Evolutionary conservation across 2,888 invertebrate genomes (phyloP).

Genomic region (Clostera curtula): DNA sequence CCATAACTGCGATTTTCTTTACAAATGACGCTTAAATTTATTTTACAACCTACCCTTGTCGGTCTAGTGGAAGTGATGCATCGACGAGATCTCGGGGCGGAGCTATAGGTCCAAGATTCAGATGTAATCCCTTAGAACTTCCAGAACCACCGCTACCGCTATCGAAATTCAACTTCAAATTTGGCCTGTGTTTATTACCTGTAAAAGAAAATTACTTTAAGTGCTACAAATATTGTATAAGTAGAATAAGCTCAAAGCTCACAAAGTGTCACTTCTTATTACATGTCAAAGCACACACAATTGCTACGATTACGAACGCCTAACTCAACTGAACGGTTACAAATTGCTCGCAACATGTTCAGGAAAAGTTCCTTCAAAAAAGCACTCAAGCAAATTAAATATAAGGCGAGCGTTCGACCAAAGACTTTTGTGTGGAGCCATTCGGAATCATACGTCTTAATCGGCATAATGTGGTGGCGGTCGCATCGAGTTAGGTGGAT

Average conservation of each 20-base stretch:
- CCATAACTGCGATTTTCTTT: no score
- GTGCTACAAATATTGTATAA: slow-evolving; percentile 1
- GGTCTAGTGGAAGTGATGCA: slow-evolving; percentile 85
- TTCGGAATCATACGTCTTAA: slow-evolving; percentile 67
- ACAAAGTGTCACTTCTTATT: slow-evolving; percentile 25
- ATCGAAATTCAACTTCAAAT: slow-evolving; percentile 84
- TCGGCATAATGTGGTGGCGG: slow-evolving; percentile 64
- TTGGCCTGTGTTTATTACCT: slow-evolving; percentile 78
- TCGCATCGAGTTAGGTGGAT: slow-evolving; percentile 53
- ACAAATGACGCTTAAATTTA: not conserved
- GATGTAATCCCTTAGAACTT: slow-evolving; percentile 76
- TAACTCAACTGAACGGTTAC: slow-evolving; percentile 66
- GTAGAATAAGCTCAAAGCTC: no score
- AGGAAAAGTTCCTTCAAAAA: slow-evolving; percentile 62
- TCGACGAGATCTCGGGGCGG: slow-evolving; percentile 86
- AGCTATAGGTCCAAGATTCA: slow-evolving; percentile 80
- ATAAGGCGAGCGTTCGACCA: slow-evolving; percentile 54
- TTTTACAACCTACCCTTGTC: slow-evolving; percentile 82
- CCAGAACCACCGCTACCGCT: slow-evolving; percentile 63
- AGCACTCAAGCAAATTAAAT: slow-evolving; percentile 74
- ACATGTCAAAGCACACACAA: slow-evolving; percentile 44
- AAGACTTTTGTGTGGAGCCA: slow-evolving; percentile 49
- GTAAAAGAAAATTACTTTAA: slow-evolving; percentile 23
- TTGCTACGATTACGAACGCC: slow-evolving; percentile 39
- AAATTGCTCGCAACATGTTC: slow-evolving; percentile 62